phyloP scores from a whole-genome alignment of 2,888 invertebrate species.

The Ophion ellenae region DNA sequence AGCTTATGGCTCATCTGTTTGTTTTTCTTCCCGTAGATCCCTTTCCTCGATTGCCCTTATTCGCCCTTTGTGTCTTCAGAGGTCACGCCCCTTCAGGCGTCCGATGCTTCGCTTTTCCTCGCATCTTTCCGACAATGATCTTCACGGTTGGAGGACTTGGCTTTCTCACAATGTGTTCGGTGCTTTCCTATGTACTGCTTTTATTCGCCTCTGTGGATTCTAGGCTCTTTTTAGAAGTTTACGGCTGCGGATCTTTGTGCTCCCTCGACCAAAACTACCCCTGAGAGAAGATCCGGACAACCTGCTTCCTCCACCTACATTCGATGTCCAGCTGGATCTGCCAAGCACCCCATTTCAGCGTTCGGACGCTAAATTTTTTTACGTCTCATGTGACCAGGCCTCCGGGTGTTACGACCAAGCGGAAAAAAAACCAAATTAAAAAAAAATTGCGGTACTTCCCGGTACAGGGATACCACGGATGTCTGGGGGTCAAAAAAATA shows the following conservation, averaged over 20 bases:
- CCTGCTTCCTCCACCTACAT: too few species aligned
- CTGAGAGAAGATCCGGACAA: too few species aligned
- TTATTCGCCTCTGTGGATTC: too few species aligned
- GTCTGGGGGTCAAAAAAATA: not conserved
- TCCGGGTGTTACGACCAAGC: not conserved
- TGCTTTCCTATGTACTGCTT: too few species aligned
- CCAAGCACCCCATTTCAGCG: too few species aligned
- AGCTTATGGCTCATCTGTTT: not conserved
- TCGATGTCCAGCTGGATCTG: too few species aligned
- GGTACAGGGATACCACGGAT: not conserved
- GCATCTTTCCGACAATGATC: slow-evolving; percentile 23
- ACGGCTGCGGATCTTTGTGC: not conserved
- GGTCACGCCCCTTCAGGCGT: slow-evolving; percentile 40
- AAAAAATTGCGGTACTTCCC: not conserved
- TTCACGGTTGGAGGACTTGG: slow-evolving; percentile 14
- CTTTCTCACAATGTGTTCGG: too few species aligned
- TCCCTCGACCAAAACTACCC: not conserved
- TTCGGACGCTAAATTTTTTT: not conserved
- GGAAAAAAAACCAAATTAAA: not conserved
- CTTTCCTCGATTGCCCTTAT: not conserved
- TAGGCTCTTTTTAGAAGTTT: not conserved
- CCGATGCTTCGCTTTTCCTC: slow-evolving; percentile 12
- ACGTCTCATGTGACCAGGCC: not conserved
- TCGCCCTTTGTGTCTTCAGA: slow-evolving; percentile 12
- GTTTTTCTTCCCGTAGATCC: slow-evolving; percentile 23